Evolutionary conservation across 1,140 invertebrate species (phyloP).

Genomic region (Akabosia matsudoensis): DNA sequence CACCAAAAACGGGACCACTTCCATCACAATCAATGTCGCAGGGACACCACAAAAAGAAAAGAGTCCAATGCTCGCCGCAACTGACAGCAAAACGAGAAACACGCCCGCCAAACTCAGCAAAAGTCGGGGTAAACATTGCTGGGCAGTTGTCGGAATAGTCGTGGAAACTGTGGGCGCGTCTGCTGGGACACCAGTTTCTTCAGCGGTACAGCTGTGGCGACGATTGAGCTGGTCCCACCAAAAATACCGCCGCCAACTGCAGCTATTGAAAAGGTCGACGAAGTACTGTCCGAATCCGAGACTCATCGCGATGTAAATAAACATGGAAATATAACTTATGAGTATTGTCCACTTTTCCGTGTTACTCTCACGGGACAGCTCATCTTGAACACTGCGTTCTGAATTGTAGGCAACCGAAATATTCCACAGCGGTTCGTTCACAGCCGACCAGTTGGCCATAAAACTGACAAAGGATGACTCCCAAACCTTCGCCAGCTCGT

Average conservation of each 20-base stretch:
- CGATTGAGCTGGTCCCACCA: conserved; percentile 4
- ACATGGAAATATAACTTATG: conserved; percentile 95
- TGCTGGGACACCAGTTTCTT: too few relatives aligned
- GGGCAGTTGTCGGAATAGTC: too few relatives aligned
- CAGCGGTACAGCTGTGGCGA: too few relatives aligned
- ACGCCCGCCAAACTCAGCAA: conserved; percentile 87
- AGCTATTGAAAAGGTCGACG: neutral
- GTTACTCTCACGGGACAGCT: conserved; percentile 81
- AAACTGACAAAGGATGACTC: conserved; percentile 79
- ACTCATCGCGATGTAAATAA: conserved; percentile 88
- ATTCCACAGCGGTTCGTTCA: conserved; percentile 62
- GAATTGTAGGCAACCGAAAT: conserved; percentile 79
- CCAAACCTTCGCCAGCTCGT: conserved; percentile 78
- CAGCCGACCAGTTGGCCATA: conserved; percentile 65
- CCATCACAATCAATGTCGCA: conserved; percentile 92
- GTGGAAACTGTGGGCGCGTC: neutral
- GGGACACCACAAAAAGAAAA: conserved; percentile 85
- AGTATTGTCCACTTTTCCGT: conserved; percentile 88
- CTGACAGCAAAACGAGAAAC: conserved; percentile 84
- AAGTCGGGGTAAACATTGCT: neutral
- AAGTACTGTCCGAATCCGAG: conserved; percentile 60
- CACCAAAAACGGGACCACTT: conserved; percentile 95
- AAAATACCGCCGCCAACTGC: neutral
- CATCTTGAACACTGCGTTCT: conserved; percentile 92
- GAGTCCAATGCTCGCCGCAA: conserved; percentile 82